phyloP scores from a whole-genome alignment of 2,888 invertebrate genomes.

The Lithophane leautieri region DNA sequence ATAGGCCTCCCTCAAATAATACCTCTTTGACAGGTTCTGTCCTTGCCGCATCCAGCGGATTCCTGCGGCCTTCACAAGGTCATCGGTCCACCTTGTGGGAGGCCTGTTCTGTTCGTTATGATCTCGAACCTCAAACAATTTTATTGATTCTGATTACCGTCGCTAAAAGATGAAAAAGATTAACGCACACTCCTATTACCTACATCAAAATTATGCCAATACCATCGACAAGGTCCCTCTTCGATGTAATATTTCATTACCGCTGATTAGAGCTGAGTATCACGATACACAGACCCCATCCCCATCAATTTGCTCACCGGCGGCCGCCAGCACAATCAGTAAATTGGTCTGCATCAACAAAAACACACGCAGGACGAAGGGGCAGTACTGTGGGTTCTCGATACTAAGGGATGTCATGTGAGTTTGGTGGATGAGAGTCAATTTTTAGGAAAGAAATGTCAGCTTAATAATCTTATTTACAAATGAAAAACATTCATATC shows the following conservation, averaged over 20 bases:
- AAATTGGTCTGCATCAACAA: conserved; percentile 82
- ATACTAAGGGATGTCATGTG: conserved; percentile 5
- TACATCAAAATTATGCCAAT: not conserved
- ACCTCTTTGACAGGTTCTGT: no score
- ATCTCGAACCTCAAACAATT: not conserved
- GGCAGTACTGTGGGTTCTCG: conserved; percentile 64
- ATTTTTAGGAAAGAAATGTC: not conserved
- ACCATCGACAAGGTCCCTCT: conserved; percentile 1
- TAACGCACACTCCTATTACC: not conserved
- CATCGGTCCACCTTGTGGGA: no score
- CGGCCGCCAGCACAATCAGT: conserved; percentile 77
- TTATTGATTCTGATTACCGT: not conserved
- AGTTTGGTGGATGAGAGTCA: not conserved
- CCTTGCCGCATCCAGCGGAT: no score
- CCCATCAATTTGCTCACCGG: conserved; percentile 74
- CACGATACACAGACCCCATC: conserved; percentile 65
- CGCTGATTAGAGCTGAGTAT: conserved; percentile 75
- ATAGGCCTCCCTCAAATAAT: no score
- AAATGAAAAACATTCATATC: not conserved
- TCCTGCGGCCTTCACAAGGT: no score
- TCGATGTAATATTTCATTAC: conserved; percentile 72
- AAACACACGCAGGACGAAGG: conserved; percentile 70
- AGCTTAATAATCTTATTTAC: not conserved
- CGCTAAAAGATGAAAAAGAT: not conserved
- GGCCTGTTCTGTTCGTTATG: no score